Evolutionary conservation across 2,888 invertebrate species (phyloP).

Genomic region (Acrocyrtus sp.): DNA sequence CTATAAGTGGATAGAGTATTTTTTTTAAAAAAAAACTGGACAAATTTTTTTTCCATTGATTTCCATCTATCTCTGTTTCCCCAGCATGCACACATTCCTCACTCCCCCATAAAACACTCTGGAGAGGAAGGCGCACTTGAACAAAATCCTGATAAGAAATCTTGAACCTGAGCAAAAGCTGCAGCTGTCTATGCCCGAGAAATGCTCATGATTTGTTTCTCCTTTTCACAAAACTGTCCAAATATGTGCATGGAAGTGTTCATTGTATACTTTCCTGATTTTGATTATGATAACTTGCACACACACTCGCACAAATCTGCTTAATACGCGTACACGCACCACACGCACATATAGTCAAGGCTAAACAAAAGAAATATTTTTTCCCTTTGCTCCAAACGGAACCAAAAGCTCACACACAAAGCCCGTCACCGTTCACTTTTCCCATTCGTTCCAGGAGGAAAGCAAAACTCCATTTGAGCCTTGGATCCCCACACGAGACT

Average conservation of each 20-base stretch:
- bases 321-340: background rate
- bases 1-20: too few relatives aligned
- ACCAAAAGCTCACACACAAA: conserved; percentile 3
- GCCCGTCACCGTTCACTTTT: conserved; percentile 2
- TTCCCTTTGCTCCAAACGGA: too few relatives aligned
- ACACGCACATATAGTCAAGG: background rate
- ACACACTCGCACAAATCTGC: too few relatives aligned
- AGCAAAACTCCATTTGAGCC: conserved; percentile 41
- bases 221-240: background rate
- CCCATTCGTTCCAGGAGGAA: conserved; percentile 14
- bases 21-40: background rate
- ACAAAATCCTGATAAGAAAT: background rate
- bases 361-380: too few relatives aligned
- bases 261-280: background rate
- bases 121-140: background rate
- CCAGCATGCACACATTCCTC: background rate
- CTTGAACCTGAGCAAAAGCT: background rate
- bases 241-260: background rate
- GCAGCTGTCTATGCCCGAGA: conserved; percentile 3
- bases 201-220: background rate
- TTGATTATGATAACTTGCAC: conserved; percentile 9
- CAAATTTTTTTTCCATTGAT: conserved; percentile 8
- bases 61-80: background rate
- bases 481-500: conserved; percentile 12
- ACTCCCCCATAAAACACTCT: too few relatives aligned